Conservation (phyloP, 2,797 vertebrate species). For the Rhinatrema bivittatum region DNA sequence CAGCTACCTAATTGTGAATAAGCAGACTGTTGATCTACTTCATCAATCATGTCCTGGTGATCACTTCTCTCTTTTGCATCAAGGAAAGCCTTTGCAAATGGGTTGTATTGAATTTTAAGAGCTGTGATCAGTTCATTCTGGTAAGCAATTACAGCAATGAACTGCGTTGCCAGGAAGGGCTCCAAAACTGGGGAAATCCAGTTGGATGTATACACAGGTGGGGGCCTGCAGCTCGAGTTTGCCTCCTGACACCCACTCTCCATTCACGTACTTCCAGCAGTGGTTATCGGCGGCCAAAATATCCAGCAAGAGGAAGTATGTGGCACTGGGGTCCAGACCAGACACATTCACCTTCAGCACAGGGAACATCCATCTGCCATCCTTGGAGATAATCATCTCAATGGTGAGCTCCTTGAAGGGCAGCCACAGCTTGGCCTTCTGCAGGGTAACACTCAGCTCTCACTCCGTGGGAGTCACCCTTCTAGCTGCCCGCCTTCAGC, state of each 20-base stretch:
- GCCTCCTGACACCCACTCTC: constrained; percentile 72
- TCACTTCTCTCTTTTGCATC: constrained; percentile 88
- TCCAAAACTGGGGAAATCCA: constrained; percentile 74
- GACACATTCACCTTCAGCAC: constrained; percentile 68
- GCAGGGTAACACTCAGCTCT: constrained; percentile 68
- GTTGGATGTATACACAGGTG: constrained; percentile 73
- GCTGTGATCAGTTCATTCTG: constrained; percentile 83
- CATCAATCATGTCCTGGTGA: constrained; percentile 70
- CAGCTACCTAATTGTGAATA: constrained; percentile 72
- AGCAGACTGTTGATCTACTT: constrained; percentile 62
- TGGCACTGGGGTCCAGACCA: constrained; percentile 68
- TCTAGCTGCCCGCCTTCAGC: constrained; percentile 76
- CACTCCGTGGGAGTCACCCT: constrained; percentile 78
- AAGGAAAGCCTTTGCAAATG: constrained; percentile 92
- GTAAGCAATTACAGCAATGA: too few species aligned
- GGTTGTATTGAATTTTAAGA: constrained; percentile 73
- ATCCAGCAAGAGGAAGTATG: constrained; percentile 71
- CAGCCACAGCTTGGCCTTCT: constrained; percentile 72
- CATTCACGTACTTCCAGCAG: too few species aligned
- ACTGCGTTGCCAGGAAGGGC: too few species aligned
- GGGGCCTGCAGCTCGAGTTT: constrained; percentile 72
- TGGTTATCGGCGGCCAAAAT: constrained; percentile 67
- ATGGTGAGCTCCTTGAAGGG: constrained; percentile 82
- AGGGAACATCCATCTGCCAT: constrained; percentile 79
- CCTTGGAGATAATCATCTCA: constrained; percentile 87